A percentile compares a stretch with the other conserved stretches of the same genome.
These are phyloP conservation scores for Brenthis ino DNA, from an alignment of 2,888 invertebrate genomes.

Conservation along the genomic window DNA sequence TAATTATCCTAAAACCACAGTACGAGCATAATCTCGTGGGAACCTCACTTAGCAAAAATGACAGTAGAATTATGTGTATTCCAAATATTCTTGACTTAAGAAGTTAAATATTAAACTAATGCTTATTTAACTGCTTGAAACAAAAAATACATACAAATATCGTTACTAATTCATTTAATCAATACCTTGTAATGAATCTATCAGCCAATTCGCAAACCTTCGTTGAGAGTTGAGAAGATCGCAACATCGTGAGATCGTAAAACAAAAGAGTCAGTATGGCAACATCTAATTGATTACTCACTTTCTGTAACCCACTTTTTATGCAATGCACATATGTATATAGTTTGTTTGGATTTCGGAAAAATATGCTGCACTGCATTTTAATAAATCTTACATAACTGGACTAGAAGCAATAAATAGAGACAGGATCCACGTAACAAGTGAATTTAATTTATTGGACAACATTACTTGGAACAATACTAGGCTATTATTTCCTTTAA, in stretches of 20 bases:
- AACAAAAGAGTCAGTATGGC: conserved; percentile 58
- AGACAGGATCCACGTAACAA: conserved; percentile 1
- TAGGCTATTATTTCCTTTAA: conserved; percentile 6
- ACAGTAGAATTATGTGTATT: neutral
- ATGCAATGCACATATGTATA: conserved; percentile 30
- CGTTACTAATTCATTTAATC: neutral
- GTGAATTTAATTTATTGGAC: conserved; percentile 13
- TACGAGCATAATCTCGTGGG: conserved; percentile 9
- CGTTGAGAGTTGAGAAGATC: conserved; percentile 52
- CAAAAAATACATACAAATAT: neutral
- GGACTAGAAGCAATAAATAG: neutral
- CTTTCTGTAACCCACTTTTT: conserved; percentile 53
- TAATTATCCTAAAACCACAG: conserved; percentile 13
- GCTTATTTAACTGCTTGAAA: neutral
- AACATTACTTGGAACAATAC: conserved; percentile 2
- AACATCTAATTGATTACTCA: conserved; percentile 66
- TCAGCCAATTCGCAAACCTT: conserved; percentile 19
- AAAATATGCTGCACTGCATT: conserved; percentile 19
- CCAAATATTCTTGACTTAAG: neutral
- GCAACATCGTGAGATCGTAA: conserved; percentile 60
- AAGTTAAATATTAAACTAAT: too few relatives aligned
- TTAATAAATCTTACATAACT: conserved; percentile 17
- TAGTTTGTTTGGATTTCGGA: conserved; percentile 32
- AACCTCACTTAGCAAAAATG: neutral
- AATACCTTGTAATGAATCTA: conserved; percentile 16